phyloP scores from a whole-genome alignment of 2,888 invertebrate genomes.

The Steinernema hermaphroditum region DNA sequence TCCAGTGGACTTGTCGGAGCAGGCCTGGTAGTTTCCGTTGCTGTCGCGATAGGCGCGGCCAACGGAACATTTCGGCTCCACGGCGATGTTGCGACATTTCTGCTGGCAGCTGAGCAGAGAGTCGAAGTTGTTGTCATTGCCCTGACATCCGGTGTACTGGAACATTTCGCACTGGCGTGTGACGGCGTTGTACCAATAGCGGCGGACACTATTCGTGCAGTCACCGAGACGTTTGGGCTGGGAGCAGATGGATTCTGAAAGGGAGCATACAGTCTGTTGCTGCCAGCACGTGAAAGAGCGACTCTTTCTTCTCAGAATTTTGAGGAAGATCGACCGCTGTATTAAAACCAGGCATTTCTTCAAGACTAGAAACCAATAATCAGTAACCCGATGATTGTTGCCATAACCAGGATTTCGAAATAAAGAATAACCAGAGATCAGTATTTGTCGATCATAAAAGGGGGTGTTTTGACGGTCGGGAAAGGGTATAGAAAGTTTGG shows the following conservation, averaged over 20 bases:
- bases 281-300: too few species aligned
- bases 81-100: conserved; percentile 54
- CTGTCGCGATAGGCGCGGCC: conserved; percentile 56
- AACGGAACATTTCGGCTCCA: conserved; percentile 52
- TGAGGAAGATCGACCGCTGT: too few species aligned
- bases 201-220: conserved; percentile 50
- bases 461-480: too few species aligned
- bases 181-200: conserved; percentile 55
- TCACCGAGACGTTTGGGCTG: conserved; percentile 58
- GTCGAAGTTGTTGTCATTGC: conserved; percentile 62
- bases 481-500: too few species aligned
- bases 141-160: conserved; percentile 56
- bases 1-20: conserved; percentile 45
- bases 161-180: conserved; percentile 58
- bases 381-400: too few species aligned
- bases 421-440: too few species aligned
- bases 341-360: too few species aligned
- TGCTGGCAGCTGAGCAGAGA: conserved; percentile 55
- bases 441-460: too few species aligned
- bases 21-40: conserved; percentile 50
- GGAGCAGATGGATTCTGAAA: conserved; percentile 57
- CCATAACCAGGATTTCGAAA: too few species aligned
- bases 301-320: too few species aligned
- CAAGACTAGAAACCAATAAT: too few species aligned
- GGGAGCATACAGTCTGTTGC: too few species aligned